These are phyloP conservation scores for Petrophora chlorosata DNA, from an alignment of 2,888 invertebrate genomes.

Conservation along the genomic window DNA sequence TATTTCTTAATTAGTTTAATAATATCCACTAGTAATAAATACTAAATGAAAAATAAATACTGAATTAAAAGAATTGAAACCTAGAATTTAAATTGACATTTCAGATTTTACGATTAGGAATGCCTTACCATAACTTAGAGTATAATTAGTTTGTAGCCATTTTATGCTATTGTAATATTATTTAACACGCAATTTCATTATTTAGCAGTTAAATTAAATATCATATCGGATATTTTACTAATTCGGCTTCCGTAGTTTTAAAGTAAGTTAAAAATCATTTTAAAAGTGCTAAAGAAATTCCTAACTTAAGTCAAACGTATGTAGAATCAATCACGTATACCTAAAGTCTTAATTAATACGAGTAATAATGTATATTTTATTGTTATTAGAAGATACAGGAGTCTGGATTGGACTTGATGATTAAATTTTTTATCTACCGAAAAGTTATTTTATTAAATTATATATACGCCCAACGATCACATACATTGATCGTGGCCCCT, in stretches of 20 bases:
- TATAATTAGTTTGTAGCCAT: slow-evolving; percentile 51
- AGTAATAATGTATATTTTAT: slow-evolving; percentile 71
- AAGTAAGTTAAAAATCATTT: slow-evolving; percentile 18
- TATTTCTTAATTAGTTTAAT: slow-evolving; percentile 11
- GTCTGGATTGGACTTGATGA: slow-evolving; percentile 69
- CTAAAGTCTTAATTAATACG: slow-evolving; percentile 46
- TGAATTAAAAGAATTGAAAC: slow-evolving; percentile 5
- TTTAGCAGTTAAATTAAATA: slow-evolving; percentile 52
- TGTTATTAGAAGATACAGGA: slow-evolving; percentile 69
- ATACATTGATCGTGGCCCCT: no score
- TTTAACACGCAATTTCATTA: slow-evolving; percentile 63
- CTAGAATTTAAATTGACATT: slow-evolving; percentile 21
- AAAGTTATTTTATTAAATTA: slow-evolving; percentile 38
- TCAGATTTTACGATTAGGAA: slow-evolving; percentile 41
- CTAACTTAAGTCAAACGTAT: slow-evolving; percentile 41
- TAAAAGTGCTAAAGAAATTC: slow-evolving; percentile 24
- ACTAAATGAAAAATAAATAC: slow-evolving; percentile 10
- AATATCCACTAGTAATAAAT: slow-evolving; percentile 3
- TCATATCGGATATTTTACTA: slow-evolving; percentile 50
- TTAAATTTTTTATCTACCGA: slow-evolving; percentile 76
- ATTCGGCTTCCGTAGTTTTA: slow-evolving; percentile 59
- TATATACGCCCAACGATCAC: no score
- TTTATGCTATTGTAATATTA: slow-evolving; percentile 56
- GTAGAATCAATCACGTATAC: slow-evolving; percentile 49
- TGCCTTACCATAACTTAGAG: slow-evolving; percentile 66